A percentile compares a stretch with the other conserved stretches of the same genome.
These are phyloP conservation scores for Drosophila mauritiana DNA, from an alignment of 1,140 invertebrate genomes.

Conservation along the genomic window DNA sequence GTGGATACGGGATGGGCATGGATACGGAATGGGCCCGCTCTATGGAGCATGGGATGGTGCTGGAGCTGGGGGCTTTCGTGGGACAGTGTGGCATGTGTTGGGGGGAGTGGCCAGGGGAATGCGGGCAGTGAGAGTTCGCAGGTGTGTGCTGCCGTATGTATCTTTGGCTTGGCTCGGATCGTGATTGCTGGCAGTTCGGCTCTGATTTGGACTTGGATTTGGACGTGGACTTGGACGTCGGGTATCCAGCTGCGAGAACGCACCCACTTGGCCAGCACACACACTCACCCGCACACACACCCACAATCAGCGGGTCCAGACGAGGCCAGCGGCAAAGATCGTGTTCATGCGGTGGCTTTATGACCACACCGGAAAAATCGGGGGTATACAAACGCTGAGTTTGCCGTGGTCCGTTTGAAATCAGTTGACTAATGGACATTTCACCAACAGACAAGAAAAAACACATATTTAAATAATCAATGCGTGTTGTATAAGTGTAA, in stretches of 20 bases:
- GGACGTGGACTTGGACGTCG: constrained; percentile 47
- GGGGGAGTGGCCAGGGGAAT: background rate
- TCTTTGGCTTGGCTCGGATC: constrained; percentile 41
- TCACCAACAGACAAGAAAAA: too few species aligned
- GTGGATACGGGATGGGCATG: constrained; percentile 46
- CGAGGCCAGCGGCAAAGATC: constrained; percentile 65
- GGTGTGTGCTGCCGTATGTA: constrained; percentile 54
- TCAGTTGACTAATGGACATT: too few species aligned
- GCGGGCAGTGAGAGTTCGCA: constrained; percentile 47
- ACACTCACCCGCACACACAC: constrained; percentile 49
- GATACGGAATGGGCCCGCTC: background rate
- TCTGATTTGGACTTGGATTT: constrained; percentile 35
- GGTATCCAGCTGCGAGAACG: constrained; percentile 79
- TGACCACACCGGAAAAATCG: constrained; percentile 17
- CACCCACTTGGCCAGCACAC: constrained; percentile 69
- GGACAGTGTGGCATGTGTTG: constrained; percentile 8
- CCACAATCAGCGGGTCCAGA: constrained; percentile 57
- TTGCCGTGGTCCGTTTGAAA: too few species aligned
- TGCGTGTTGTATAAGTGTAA: background rate
- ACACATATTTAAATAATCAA: too few species aligned
- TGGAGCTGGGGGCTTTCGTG: background rate
- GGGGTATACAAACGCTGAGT: background rate
- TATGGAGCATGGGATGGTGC: background rate
- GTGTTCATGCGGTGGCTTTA: constrained; percentile 44
- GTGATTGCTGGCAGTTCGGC: constrained; percentile 66